A percentile compares a stretch with the other conserved stretches of the same genome.
phyloP scores from a whole-genome alignment of 2,797 vertebrate genomes.

The Acipenser ruthenus region DNA sequence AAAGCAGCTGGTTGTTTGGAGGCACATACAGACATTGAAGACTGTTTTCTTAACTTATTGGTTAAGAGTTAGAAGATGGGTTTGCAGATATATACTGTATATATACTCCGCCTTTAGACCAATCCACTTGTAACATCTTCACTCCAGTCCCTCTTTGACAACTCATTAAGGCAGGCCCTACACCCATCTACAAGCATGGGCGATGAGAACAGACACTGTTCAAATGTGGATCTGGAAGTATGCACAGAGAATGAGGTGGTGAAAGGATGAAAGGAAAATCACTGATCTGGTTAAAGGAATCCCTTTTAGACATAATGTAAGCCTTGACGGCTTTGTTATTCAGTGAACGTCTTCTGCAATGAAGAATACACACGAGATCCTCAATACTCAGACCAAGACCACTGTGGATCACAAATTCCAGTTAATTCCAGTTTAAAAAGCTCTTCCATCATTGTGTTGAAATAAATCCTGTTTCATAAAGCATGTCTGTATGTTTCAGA shows the following conservation, averaged over 20 bases:
- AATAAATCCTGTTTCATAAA: background rate
- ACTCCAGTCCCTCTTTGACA: too few species aligned
- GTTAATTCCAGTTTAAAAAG: constrained; percentile 4
- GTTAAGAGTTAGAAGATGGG: too few species aligned
- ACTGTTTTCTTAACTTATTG: too few species aligned
- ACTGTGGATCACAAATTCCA: background rate
- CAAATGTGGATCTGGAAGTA: background rate
- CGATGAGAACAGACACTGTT: background rate
- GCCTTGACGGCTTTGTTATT: constrained; percentile 15
- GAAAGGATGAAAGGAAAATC: constrained; percentile 9
- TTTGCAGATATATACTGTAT: too few species aligned
- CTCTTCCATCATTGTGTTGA: background rate
- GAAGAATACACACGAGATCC: constrained; percentile 12
- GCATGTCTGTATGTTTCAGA: background rate
- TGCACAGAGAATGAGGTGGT: background rate
- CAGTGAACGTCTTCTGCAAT: constrained; percentile 20
- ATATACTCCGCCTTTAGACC: too few species aligned
- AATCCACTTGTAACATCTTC: too few species aligned
- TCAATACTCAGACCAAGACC: constrained; percentile 7
- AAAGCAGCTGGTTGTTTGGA: too few species aligned
- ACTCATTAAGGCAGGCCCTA: too few species aligned
- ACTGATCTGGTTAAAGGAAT: constrained; percentile 16
- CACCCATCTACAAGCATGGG: too few species aligned
- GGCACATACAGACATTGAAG: too few species aligned
- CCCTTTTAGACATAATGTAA: constrained; percentile 14